Base-by-base conservation (phyloP, 2,113 vertebrate species). In the Nettapus auritus region DNA sequence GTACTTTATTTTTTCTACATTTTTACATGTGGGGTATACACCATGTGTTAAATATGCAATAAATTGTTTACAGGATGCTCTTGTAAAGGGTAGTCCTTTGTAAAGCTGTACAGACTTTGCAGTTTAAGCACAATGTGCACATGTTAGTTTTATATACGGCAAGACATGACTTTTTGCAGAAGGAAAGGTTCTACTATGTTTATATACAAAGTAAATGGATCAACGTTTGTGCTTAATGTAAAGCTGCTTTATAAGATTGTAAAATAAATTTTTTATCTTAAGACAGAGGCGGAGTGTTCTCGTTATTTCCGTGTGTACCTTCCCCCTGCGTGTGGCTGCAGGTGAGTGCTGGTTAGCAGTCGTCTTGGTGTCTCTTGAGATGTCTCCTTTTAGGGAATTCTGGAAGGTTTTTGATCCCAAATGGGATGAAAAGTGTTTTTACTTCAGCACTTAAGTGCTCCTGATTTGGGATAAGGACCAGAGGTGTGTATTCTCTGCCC, bases 51-150 rank as follows among this genome's bases (percentile, higher is more conserved):
- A 98, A 98, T 99, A 99, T 99, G 99, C 99, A 99, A 99, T 99
- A 99, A 98, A 96, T 97, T 98, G 98, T 98, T 99, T 98, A 98
- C 98, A 97, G 98, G 98, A 98, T 97, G 98, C 98, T 95, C 96
- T 97, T 96, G 95, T 93, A 77, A 97, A 95, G 97, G 98, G 97
- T 63, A 83, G 97, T 97, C 98, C 98, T 98, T 96, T 97, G 97
- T 98, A 97, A 97, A 97, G 98, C 98, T 99, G 98, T 98, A 98
- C 97, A 98, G 98, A 99, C 98, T 98, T 98, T 97, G 98, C 98
- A 98, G 98, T 98, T 94, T 64, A 99, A 99, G 99, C 99, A 99
- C 99, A 99, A 99, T 98, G 99, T 99, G 99, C 99, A 99, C 98
- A 98, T 78, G 98, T 98, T 98, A 98, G 98, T 99, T 99, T 99